Percentiles rank a stretch among this genome's conserved stretches.
These are phyloP conservation scores for Rotaria magnacalcarata DNA, from an alignment of 2,888 invertebrate species.

Conservation along the genomic window DNA sequence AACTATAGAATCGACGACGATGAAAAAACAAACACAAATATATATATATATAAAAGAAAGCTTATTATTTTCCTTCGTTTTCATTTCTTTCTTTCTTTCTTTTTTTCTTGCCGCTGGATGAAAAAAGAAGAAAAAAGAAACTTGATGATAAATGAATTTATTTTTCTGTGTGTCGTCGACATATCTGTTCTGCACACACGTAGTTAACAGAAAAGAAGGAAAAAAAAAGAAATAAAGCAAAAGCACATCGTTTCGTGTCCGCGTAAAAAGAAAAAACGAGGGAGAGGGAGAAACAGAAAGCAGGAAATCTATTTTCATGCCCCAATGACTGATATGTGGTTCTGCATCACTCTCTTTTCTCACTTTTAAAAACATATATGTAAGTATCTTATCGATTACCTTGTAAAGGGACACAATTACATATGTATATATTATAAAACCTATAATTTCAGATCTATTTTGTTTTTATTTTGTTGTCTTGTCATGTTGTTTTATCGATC, in stretches of 20 bases:
- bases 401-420: background rate
- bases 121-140: background rate
- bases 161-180: background rate
- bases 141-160: constrained; percentile 34
- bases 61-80: constrained; percentile 4
- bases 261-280: background rate
- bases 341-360: background rate
- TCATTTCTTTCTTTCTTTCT: background rate
- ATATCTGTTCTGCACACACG: background rate
- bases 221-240: no score
- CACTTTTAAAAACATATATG: background rate
- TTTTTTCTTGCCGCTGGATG: background rate
- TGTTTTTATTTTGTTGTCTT: background rate
- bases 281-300: background rate
- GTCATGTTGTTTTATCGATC: background rate
- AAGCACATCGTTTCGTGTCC: no score
- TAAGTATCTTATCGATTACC: background rate
- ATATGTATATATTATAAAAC: background rate
- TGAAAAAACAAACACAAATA: background rate
- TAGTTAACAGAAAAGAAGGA: background rate
- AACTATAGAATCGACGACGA: constrained; percentile 1
- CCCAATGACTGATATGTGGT: constrained; percentile 9
- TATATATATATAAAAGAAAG: background rate
- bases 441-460: background rate
- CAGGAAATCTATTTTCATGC: constrained; percentile 20